Conservation (phyloP, 2,797 vertebrate species). For the Rhynchotus rufescens region DNA sequence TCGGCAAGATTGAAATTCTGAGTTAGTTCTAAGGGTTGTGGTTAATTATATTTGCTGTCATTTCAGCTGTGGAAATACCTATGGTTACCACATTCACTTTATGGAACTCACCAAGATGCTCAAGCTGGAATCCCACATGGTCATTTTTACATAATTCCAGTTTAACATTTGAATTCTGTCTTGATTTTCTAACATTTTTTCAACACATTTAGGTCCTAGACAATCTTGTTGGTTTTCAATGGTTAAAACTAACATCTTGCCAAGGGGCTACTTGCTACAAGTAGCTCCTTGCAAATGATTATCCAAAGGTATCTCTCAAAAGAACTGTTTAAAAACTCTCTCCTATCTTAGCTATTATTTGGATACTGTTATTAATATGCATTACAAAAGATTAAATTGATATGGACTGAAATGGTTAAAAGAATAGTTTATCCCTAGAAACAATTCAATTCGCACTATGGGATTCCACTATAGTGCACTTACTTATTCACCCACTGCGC, state of each 20-base stretch:
- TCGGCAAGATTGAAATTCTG: background rate
- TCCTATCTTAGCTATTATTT: fast-evolving
- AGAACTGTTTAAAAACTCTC: background rate
- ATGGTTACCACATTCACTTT: background rate
- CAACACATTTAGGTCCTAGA: background rate
- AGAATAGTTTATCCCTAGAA: background rate
- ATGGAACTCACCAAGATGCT: background rate
- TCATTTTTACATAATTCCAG: background rate
- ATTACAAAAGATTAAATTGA: background rate
- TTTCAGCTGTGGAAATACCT: background rate
- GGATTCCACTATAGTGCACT: background rate
- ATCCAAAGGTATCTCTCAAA: background rate
- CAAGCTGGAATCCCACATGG: background rate
- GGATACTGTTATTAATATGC: background rate
- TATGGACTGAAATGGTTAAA: background rate
- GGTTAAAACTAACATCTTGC: background rate
- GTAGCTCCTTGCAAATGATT: background rate
- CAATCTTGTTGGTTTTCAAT: background rate
- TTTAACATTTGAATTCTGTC: background rate
- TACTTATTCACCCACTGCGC: background rate
- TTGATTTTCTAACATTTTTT: background rate
- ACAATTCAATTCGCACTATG: background rate
- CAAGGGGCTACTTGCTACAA: background rate
- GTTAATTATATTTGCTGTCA: fast-evolving
- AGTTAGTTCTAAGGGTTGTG: background rate